phyloP scores from a whole-genome alignment of 2,888 invertebrate genomes.

The Odontocerum albicorne region DNA sequence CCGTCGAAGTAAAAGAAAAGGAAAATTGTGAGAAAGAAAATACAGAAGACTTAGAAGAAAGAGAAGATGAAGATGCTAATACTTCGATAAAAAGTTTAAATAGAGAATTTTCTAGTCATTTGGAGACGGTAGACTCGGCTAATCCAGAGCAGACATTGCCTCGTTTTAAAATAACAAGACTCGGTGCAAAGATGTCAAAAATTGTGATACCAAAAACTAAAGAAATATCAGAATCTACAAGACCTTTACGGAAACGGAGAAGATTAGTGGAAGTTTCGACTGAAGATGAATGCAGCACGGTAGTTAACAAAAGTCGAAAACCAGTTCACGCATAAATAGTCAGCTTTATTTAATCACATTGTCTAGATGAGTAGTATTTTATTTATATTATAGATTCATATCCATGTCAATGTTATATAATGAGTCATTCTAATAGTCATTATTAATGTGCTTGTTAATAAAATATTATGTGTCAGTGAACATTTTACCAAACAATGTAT shows the following conservation, averaged over 20 bases:
- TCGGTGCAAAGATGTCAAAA: constrained; percentile 59
- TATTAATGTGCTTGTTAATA: too few relatives aligned
- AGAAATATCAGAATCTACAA: constrained; percentile 56
- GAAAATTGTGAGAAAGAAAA: constrained; percentile 6
- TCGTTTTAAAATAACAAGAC: constrained; percentile 63
- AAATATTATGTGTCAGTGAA: too few relatives aligned
- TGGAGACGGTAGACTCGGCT: constrained; percentile 40
- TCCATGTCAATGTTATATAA: too few relatives aligned
- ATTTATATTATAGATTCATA: too few relatives aligned
- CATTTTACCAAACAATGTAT: too few relatives aligned
- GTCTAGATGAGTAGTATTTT: too few relatives aligned
- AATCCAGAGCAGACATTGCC: constrained; percentile 60
- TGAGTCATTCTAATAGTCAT: too few relatives aligned
- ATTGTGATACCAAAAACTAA: constrained; percentile 49
- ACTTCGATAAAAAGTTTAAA: constrained; percentile 11
- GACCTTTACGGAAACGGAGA: constrained; percentile 63
- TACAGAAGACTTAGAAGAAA: constrained; percentile 10
- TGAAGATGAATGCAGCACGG: constrained; percentile 49
- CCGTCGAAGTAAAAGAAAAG: neutral
- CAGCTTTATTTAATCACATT: too few relatives aligned
- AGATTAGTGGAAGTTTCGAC: constrained; percentile 59
- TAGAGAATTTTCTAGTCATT: constrained; percentile 16
- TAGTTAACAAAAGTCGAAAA: constrained; percentile 55
- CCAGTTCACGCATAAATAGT: constrained; percentile 55
- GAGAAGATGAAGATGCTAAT: constrained; percentile 41